Base-by-base conservation (phyloP, 2,888 invertebrate species). In the Theristus sp. region DNA sequence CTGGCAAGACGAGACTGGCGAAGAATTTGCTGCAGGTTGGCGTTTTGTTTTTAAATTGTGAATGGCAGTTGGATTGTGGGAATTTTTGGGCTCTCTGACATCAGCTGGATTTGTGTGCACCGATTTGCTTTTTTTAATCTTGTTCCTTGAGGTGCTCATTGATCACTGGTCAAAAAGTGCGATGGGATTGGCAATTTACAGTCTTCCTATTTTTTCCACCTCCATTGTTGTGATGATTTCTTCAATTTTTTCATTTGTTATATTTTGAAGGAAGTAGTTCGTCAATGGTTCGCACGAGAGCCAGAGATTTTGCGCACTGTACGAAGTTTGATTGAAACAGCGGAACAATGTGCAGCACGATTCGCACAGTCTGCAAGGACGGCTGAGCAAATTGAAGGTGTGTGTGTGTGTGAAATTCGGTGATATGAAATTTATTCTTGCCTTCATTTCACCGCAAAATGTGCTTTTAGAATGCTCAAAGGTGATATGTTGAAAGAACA, bases 1-100 rank as follows among this genome's bases (percentile, higher is more conserved):
- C 80, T 1, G 80, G 80, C 13, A 78, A 77, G 64, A 78, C 78
- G 1, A 71, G 80, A 28, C 70, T 81, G 55, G 81, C 80, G 1
- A 76, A 77, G 63, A 80, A 81, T 68, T 68, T 81, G 1, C 70
- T 81, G 22, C 79, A 80, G 67, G 73, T 71, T 56, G 55, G 25
- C 24, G 26, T 30, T 25, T 26, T 24, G 24, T 46, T 58, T 38
- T 30, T 31, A 22, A 28, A 47, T 57, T 57, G 6, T 30, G 25
- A 30, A 28, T 30, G 17, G 22, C n/a, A 60, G 3, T 59, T 25
- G 24, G 55, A n/a, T n/a, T n/a, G n/a, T n/a, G n/a, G n/a, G n/a
- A n/a, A n/a, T n/a, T n/a, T n/a, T n/a, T n/a, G n/a, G n/a, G n/a
- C n/a, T n/a, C n/a, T n/a, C n/a, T n/a, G n/a, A n/a, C n/a, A n/a